Percentiles rank a stretch among this genome's conserved stretches.
phyloP scores from a whole-genome alignment of 1,140 invertebrate species.

The Orius laevigatus region DNA sequence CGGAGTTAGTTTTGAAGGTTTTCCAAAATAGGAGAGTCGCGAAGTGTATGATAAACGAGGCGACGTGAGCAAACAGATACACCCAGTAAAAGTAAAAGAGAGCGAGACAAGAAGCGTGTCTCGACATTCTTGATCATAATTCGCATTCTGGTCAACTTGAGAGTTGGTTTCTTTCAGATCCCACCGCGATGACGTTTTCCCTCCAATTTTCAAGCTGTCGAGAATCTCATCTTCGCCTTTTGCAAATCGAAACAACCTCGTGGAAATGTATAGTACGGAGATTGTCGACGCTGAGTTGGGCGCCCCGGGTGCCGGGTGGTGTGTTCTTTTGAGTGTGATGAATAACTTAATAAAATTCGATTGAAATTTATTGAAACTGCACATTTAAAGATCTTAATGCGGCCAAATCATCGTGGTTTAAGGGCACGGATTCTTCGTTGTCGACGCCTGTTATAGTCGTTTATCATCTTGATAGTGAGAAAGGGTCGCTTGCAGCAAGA shows the following conservation, averaged over 20 bases:
- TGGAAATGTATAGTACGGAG: too few species aligned
- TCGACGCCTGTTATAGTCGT: slow-evolving; percentile 13
- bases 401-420: slow-evolving; percentile 44
- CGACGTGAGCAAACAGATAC: too few species aligned
- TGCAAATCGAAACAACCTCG: slow-evolving; percentile 85
- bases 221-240: slow-evolving; percentile 82
- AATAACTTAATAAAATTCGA: slow-evolving; percentile 83
- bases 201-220: slow-evolving; percentile 74
- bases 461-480: slow-evolving; percentile 9
- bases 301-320: too few species aligned
- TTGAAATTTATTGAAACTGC: slow-evolving; percentile 73
- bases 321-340: too few species aligned
- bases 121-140: slow-evolving; percentile 90
- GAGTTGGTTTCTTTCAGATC: slow-evolving; percentile 48
- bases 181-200: slow-evolving; percentile 53
- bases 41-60: too few species aligned
- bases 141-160: slow-evolving; percentile 82
- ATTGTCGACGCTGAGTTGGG: too few species aligned
- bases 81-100: too few species aligned
- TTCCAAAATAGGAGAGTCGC: too few species aligned
- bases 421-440: slow-evolving; percentile 37
- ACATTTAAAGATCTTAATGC: slow-evolving; percentile 73
- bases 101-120: slow-evolving; percentile 12
- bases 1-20: too few species aligned
- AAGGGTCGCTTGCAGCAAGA: slow-evolving; percentile 64